Conservation (phyloP, 2,888 invertebrate species). For the Beris chalybata region DNA sequence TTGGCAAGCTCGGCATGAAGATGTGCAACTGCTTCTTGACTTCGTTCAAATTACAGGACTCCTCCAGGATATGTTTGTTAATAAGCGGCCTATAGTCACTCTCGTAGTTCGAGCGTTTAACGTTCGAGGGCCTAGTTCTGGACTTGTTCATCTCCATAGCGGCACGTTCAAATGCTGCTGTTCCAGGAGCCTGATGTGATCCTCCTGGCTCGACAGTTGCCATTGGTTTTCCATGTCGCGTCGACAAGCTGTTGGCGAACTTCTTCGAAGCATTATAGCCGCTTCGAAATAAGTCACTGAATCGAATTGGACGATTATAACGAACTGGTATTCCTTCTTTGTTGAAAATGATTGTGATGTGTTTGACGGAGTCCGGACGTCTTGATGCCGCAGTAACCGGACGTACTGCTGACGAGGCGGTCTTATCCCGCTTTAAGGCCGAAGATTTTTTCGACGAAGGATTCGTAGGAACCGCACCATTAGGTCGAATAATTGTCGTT, state of each 20-base stretch:
- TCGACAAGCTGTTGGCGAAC: constrained; percentile 22
- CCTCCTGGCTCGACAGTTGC: background rate
- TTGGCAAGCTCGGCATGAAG: constrained; percentile 70
- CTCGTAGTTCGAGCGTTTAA: constrained; percentile 36
- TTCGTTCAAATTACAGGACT: constrained; percentile 45
- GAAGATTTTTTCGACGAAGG: background rate
- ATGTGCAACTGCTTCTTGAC: constrained; percentile 71
- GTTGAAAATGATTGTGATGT: constrained; percentile 53
- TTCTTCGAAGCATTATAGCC: constrained; percentile 29
- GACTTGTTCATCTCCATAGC: constrained; percentile 17
- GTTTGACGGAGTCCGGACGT: constrained; percentile 48
- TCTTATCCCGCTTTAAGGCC: background rate
- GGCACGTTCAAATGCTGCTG: constrained; percentile 20
- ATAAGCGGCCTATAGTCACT: constrained; percentile 43
- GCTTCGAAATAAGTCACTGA: constrained; percentile 49
- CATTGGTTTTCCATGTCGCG: background rate
- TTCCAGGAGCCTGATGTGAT: constrained; percentile 4
- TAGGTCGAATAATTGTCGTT: constrained; percentile 44
- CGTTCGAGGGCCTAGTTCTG: background rate
- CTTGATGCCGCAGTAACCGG: constrained; percentile 59
- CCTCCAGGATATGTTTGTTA: constrained; percentile 43
- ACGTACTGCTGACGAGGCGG: constrained; percentile 39
- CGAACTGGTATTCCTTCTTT: constrained; percentile 53
- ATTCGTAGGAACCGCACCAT: constrained; percentile 3
- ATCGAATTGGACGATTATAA: constrained; percentile 50